phyloP scores from a whole-genome alignment of 2,797 vertebrate genomes.

The Naso thynnoides region DNA sequence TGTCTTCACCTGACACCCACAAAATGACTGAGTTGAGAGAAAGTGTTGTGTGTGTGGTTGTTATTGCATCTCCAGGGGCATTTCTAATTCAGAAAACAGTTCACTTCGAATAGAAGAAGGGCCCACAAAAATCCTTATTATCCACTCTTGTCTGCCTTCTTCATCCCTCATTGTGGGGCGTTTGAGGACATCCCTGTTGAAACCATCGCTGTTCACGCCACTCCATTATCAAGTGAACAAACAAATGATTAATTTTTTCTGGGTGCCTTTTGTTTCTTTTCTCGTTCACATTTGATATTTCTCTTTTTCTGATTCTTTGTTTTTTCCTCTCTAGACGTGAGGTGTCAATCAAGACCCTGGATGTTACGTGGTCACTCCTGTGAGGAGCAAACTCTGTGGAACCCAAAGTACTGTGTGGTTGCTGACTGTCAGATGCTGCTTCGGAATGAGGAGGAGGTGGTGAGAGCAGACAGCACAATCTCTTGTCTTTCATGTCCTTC shows the following conservation, averaged over 20 bases:
- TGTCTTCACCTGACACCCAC: slow-evolving; percentile 41
- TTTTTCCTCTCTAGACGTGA: slow-evolving; percentile 68
- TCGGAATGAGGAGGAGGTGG: slow-evolving; percentile 84
- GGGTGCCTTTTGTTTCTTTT: not conserved
- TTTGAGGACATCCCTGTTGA: not conserved
- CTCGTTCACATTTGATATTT: not conserved
- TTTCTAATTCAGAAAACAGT: slow-evolving; percentile 36
- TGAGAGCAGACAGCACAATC: slow-evolving; percentile 52
- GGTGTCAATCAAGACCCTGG: slow-evolving; percentile 70
- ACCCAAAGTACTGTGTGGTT: slow-evolving; percentile 80
- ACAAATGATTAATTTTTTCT: not conserved
- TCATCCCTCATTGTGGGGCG: not conserved
- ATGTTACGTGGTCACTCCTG: slow-evolving; percentile 79
- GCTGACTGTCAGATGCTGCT: slow-evolving; percentile 84
- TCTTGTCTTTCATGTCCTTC: slow-evolving; percentile 56
- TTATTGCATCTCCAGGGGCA: slow-evolving; percentile 14
- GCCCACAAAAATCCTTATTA: slow-evolving; percentile 13
- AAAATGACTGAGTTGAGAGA: slow-evolving; percentile 18
- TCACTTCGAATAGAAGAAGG: slow-evolving; percentile 24
- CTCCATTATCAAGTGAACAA: not conserved
- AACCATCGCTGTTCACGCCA: not conserved
- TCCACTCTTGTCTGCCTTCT: not conserved
- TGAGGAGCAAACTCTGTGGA: slow-evolving; percentile 80
- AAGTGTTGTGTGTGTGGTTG: slow-evolving; percentile 1
- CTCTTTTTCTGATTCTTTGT: not conserved